Base-by-base conservation (phyloP, 2,113 vertebrate species). In the Nothocercus julius region DNA sequence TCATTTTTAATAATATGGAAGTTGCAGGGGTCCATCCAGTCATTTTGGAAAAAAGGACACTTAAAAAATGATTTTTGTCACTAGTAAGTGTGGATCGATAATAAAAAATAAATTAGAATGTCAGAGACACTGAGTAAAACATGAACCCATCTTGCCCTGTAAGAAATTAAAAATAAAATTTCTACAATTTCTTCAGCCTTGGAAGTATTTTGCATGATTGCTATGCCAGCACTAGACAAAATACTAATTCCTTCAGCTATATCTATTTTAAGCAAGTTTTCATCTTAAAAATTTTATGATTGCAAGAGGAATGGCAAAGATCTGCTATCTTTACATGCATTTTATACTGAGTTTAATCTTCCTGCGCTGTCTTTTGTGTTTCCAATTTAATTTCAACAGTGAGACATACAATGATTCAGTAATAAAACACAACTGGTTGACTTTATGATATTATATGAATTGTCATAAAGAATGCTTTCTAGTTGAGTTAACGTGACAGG, bases 401-500 rank as follows among this genome's bases (percentile, higher is more conserved):
- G 90, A 90, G 91, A 96, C 91, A 89, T 77, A 91, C 95, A 95
- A 90, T 83, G 94, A 97, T 95, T 95, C 83, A 27, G 69, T 91
- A 96, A 94, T 96, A 97, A 97, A 98, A 97, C 72, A 97, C 96
- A 94, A 97, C 95, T 97, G 90, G 95, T 94, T 97, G 91, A 96
- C 94, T 97, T 98, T 98, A 94, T 93, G 90, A 88, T 95, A 96
- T 73, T 96, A 40, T 96, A 94, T 94, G 87, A 89, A 97, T 97
- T 98, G 95, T 97, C 96, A 97, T 95, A 97, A 97, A 97, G 93
- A 95, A 97, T 92, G 82, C 94, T 97, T 97, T 96, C 82, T 82
- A 97, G 95, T 64, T 95, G 97, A 97, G 96, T 97, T 97, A 97
- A 95, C 95, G 58, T 97, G 97, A 97, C 96, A 97, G 95, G 94